phyloP scores from a whole-genome alignment of 2,888 invertebrate genomes.

The Pyralis farinalis region DNA sequence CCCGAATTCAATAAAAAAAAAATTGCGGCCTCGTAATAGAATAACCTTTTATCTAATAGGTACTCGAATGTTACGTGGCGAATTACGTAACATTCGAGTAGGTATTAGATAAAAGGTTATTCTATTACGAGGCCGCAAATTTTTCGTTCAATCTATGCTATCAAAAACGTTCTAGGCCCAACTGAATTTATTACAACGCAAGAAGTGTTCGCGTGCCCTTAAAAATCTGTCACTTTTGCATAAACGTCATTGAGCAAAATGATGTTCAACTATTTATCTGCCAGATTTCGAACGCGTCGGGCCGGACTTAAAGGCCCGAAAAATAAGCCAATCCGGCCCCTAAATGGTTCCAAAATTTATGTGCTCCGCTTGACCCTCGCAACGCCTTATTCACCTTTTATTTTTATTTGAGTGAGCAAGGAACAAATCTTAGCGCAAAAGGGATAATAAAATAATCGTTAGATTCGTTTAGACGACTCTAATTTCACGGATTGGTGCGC shows the following conservation, averaged over 20 bases:
- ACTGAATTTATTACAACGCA: too few relatives aligned
- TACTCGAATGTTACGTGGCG: too few relatives aligned
- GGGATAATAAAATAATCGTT: constrained; percentile 82
- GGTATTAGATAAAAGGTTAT: too few relatives aligned
- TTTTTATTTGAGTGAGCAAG: constrained; percentile 81
- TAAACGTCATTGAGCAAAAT: constrained; percentile 15
- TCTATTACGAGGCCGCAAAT: too few relatives aligned
- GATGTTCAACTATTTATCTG: constrained; percentile 24
- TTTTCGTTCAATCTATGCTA: too few relatives aligned
- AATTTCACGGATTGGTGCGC: constrained; percentile 78
- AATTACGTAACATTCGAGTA: too few relatives aligned
- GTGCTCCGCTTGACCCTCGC: constrained; percentile 68
- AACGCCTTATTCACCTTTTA: constrained; percentile 77
- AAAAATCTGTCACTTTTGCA: constrained; percentile 4
- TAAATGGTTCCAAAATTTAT: constrained; percentile 69
- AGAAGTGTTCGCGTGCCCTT: too few relatives aligned
- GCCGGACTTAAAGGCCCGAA: constrained; percentile 63
- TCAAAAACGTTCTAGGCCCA: too few relatives aligned
- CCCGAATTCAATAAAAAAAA: too few relatives aligned
- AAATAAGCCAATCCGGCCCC: constrained; percentile 71
- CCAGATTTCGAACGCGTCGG: constrained; percentile 28
- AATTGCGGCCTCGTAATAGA: too few relatives aligned
- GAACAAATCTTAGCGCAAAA: constrained; percentile 80
- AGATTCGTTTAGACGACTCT: constrained; percentile 80
- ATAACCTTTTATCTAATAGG: too few relatives aligned